Evolutionary conservation across 1,140 invertebrate genomes (phyloP).

Genomic region (Cotesia vestalis): DNA sequence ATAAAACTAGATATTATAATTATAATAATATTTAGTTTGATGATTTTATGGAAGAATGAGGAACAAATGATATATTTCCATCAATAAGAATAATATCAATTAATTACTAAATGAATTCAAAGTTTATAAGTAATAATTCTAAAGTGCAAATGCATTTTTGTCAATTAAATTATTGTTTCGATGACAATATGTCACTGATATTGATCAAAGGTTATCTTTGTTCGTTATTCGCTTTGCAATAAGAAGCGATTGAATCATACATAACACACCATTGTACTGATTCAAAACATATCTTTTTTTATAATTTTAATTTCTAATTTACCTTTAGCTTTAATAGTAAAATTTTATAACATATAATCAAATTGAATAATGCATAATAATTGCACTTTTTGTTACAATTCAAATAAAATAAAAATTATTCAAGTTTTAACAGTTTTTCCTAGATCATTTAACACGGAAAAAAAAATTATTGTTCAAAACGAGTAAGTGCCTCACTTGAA

Average conservation of each 20-base stretch:
- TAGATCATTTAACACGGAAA: no score
- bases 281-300: constrained; percentile 47
- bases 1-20: background rate
- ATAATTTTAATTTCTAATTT: background rate
- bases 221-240: constrained; percentile 38
- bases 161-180: constrained; percentile 23
- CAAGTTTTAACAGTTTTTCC: no score
- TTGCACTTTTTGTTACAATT: no score
- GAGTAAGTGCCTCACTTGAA: no score
- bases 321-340: background rate
- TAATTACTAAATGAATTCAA: constrained; percentile 1
- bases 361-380: no score
- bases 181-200: background rate
- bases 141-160: background rate
- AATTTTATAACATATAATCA: no score
- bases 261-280: constrained; percentile 46
- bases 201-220: constrained; percentile 21
- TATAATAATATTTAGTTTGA: constrained; percentile 4
- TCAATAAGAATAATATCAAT: background rate
- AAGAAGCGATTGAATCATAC: constrained; percentile 50
- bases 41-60: background rate
- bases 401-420: no score
- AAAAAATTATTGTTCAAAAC: no score
- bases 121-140: background rate
- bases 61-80: background rate